Evolutionary conservation across 2,797 vertebrate species (phyloP).

Genomic region (Spinus pinus): DNA sequence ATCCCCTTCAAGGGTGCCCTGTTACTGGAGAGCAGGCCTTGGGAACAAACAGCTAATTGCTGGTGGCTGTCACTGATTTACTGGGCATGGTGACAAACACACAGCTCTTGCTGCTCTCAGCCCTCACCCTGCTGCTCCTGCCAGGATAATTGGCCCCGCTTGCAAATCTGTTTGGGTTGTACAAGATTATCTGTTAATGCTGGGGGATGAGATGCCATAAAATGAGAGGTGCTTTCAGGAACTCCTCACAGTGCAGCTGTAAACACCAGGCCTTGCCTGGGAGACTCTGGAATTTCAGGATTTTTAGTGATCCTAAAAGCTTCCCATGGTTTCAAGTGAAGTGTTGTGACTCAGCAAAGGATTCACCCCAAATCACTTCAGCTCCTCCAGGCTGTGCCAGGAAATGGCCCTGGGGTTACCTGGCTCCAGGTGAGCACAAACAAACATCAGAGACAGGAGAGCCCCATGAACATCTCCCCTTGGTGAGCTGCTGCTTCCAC

Average conservation of each 20-base stretch:
- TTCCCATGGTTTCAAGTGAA: not conserved
- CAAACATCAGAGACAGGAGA: rapidly evolving
- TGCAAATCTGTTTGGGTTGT: not conserved
- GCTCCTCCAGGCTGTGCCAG: not conserved
- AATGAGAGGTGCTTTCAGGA: not conserved
- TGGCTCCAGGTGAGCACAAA: not conserved
- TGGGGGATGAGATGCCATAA: not conserved
- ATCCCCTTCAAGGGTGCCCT: not conserved
- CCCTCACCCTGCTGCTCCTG: not conserved
- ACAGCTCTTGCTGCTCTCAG: not conserved
- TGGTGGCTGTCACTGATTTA: not conserved
- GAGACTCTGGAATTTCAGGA: not conserved
- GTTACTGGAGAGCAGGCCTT: not conserved
- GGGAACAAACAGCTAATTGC: not conserved
- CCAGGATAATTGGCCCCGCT: not conserved
- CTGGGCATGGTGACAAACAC: not conserved
- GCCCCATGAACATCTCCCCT: not conserved
- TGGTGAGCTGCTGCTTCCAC: not conserved
- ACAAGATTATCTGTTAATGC: not conserved
- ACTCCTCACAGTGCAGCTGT: not conserved
- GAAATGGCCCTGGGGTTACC: not conserved
- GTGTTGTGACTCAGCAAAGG: not conserved
- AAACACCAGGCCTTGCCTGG: not conserved
- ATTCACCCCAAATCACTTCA: not conserved
- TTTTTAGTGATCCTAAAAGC: not conserved